A percentile compares a stretch with the other conserved stretches of the same genome.
These are phyloP conservation scores for Ostrea denselamellosa DNA, from an alignment of 1,140 invertebrate genomes.

Conservation along the genomic window DNA sequence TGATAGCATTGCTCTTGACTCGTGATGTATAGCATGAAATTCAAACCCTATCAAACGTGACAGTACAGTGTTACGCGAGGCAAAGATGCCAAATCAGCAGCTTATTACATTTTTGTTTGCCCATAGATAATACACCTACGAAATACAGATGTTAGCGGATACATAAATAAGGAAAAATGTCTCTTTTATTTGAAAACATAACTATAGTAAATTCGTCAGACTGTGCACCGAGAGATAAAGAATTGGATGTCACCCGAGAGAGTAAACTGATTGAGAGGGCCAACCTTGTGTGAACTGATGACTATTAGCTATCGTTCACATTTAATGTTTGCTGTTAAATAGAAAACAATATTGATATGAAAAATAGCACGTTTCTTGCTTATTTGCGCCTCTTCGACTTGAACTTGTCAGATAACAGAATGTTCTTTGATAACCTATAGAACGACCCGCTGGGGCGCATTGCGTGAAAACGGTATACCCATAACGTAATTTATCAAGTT, in stretches of 20 bases:
- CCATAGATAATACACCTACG: slow-evolving; percentile 15
- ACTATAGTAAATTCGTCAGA: slow-evolving; percentile 15
- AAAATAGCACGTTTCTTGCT: slow-evolving; percentile 39
- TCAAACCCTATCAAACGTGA: slow-evolving; percentile 20
- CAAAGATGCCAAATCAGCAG: background rate
- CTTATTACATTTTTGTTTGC: slow-evolving; percentile 25
- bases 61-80: slow-evolving; percentile 5
- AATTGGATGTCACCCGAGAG: slow-evolving; percentile 30
- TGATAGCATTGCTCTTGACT: background rate
- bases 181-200: slow-evolving; percentile 8
- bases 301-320: slow-evolving; percentile 20
- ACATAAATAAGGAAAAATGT: slow-evolving; percentile 24
- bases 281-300: background rate
- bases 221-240: slow-evolving; percentile 16
- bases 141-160: slow-evolving; percentile 2
- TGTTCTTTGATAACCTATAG: slow-evolving; percentile 34
- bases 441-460: slow-evolving; percentile 15
- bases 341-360: slow-evolving; percentile 40
- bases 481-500: slow-evolving; percentile 16
- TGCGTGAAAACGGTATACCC: slow-evolving; percentile 27
- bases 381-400: slow-evolving; percentile 30
- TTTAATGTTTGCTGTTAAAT: slow-evolving; percentile 34
- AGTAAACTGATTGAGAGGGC: slow-evolving; percentile 1
- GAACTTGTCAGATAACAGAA: slow-evolving; percentile 30
- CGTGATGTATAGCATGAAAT: background rate